These are phyloP conservation scores for Polydrusus tereticollis DNA, from an alignment of 2,888 invertebrate genomes.

Conservation along the genomic window DNA sequence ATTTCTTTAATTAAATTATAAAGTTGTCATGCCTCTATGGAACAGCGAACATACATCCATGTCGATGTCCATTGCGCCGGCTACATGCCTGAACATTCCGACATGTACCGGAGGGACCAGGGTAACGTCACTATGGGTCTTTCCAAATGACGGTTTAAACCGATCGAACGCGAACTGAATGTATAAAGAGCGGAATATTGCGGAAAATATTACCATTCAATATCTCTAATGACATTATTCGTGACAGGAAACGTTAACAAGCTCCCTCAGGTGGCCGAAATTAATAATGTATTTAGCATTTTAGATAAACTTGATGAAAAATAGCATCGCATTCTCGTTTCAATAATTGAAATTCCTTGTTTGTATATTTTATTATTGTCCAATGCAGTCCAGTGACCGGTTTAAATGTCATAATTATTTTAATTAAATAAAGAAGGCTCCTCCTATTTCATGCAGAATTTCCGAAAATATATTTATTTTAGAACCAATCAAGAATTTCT, in stretches of 20 bases:
- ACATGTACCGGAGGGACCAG: constrained; percentile 44
- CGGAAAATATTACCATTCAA: constrained; percentile 62
- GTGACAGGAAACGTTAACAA: constrained; percentile 59
- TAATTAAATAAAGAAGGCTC: too few species aligned
- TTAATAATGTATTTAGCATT: constrained; percentile 41
- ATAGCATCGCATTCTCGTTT: not conserved
- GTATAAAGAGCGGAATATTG: constrained; percentile 59
- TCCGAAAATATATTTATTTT: too few species aligned
- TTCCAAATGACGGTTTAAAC: constrained; percentile 50
- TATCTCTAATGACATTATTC: constrained; percentile 63
- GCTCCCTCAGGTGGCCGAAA: constrained; percentile 40
- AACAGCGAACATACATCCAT: constrained; percentile 17
- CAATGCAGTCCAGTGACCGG: too few species aligned
- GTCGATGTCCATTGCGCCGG: constrained; percentile 14
- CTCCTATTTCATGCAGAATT: too few species aligned
- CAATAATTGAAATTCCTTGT: too few species aligned
- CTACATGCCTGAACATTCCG: constrained; percentile 41
- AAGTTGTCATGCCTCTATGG: constrained; percentile 8
- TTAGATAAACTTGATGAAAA: not conserved
- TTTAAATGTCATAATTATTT: too few species aligned
- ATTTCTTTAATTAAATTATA: not conserved
- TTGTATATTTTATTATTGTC: too few species aligned
- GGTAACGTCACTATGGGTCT: constrained; percentile 38
- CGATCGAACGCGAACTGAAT: constrained; percentile 58
- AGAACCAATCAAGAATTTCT: too few species aligned